Evolutionary conservation across 1,140 invertebrate species (phyloP), one percentile per base, ranked within the genome.

Genomic region (Ceratitis capitata): DNA sequence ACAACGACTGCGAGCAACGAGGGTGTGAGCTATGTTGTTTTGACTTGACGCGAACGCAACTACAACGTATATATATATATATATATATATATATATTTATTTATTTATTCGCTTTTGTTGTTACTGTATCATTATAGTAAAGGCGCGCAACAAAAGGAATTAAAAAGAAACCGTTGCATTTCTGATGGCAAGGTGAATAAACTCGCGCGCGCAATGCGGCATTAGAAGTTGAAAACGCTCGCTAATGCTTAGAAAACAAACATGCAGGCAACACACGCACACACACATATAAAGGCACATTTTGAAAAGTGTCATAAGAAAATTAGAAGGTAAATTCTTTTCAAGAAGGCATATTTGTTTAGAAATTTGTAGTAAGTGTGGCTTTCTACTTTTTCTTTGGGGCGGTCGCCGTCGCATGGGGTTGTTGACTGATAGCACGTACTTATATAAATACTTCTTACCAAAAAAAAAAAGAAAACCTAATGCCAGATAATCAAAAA

Each of bases 1-100:
- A 78, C 69, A 78, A 78, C 39, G 39, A 39, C 35, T 45, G 69
- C 23, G 69, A 78, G n/a, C n/a, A n/a, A 78, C 45, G 69, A 78
- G 69, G 69, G 69, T 78, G 69, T 78, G 69, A 78, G 69, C 69
- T 23, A 78, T 78, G 69, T 78, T 78, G 69, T 78, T 78, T 78
- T 78, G 69, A 78, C 69, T 78, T 78, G 9, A 45, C 69, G 39
- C 39, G 39, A 19, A 39, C 6, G 35, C 39, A 78, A 78, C 45
- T 78, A 39, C 69, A 78, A 78, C 45, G 69, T 78, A 23, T 45
- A 78, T 45, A 78, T 23, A n/a, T n/a, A n/a, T n/a, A n/a, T n/a
- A n/a, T n/a, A n/a, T n/a, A n/a, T n/a, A n/a, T n/a, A n/a, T n/a
- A n/a, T 61, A 45, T 45, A 7, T 61, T 29, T 61, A 0, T 2